Evolutionary conservation across 2,797 vertebrate species (phyloP).

Genomic region (Sebastes variabilis): DNA sequence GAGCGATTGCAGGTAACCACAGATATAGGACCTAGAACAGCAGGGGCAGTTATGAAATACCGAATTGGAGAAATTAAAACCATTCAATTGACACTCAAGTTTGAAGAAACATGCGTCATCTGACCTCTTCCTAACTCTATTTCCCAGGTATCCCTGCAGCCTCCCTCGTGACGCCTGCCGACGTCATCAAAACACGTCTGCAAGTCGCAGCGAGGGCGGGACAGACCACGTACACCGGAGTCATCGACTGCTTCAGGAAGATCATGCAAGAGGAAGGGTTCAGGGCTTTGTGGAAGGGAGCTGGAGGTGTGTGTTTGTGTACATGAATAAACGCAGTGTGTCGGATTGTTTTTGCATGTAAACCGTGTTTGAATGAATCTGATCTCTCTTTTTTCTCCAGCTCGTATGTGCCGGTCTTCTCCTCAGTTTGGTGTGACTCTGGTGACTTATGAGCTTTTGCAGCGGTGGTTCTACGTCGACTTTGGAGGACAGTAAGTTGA

Average conservation of each 20-base stretch:
- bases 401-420: conserved; percentile 96
- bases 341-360: neutral
- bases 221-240: conserved; percentile 93
- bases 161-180: conserved; percentile 97
- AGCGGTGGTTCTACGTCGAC: conserved; percentile 96
- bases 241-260: conserved; percentile 95
- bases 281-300: conserved; percentile 95
- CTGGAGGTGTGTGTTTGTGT: conserved; percentile 85
- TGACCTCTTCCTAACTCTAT: neutral
- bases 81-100: neutral
- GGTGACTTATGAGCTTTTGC: conserved; percentile 95
- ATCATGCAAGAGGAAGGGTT: conserved; percentile 94
- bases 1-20: conserved; percentile 93
- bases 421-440: conserved; percentile 98
- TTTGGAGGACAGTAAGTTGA: conserved; percentile 97
- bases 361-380: neutral
- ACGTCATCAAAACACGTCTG: conserved; percentile 98
- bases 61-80: neutral
- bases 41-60: neutral
- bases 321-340: neutral
- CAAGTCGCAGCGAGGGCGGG: conserved; percentile 97
- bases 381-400: conserved; percentile 69
- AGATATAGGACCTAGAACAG: neutral
- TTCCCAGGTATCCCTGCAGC: conserved; percentile 94
- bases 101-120: neutral